Percentiles rank a stretch among this genome's conserved stretches.
These are phyloP conservation scores for Sebastiscus tertius DNA, from an alignment of 2,797 vertebrate species.

Conservation along the genomic window DNA sequence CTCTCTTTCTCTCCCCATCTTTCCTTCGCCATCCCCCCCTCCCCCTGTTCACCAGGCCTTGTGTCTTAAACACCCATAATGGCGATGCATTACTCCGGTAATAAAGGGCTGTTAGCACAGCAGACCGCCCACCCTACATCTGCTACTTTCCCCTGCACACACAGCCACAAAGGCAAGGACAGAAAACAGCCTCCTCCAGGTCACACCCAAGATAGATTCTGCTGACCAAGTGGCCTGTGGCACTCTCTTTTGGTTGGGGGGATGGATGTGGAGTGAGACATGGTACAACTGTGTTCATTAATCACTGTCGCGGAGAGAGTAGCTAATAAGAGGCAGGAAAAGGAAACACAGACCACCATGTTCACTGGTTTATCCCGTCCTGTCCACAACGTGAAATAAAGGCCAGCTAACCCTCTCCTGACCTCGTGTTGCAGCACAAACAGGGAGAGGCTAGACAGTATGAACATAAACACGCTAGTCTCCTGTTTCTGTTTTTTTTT, in stretches of 20 bases:
- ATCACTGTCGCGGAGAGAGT: conserved; percentile 74
- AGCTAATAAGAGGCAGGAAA: conserved; percentile 57
- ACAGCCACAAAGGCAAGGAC: conserved; percentile 58
- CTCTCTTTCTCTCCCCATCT: conserved; percentile 52
- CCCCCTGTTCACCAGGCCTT: conserved; percentile 45
- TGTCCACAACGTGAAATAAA: conserved; percentile 57
- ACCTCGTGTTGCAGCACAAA: conserved; percentile 50
- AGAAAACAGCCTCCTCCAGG: conserved; percentile 71
- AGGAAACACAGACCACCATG: conserved; percentile 70
- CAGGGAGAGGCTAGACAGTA: conserved; percentile 12
- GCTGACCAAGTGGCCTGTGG: conserved; percentile 67
- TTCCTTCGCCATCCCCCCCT: conserved; percentile 31
- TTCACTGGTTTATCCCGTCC: conserved; percentile 52
- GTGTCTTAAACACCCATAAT: conserved; percentile 79
- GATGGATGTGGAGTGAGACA: conserved; percentile 51
- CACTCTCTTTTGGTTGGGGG: conserved; percentile 39
- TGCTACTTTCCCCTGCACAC: conserved; percentile 59
- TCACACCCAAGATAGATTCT: conserved; percentile 66
- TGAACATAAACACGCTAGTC: conserved; percentile 49
- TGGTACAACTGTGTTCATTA: conserved; percentile 66
- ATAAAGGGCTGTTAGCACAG: conserved; percentile 70
- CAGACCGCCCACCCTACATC: conserved; percentile 69
- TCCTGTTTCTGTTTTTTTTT: conserved; percentile 6
- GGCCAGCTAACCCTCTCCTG: conserved; percentile 55
- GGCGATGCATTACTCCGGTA: conserved; percentile 70